phyloP scores from a whole-genome alignment of 2,888 invertebrate genomes.

The Scaeva pyrastri region DNA sequence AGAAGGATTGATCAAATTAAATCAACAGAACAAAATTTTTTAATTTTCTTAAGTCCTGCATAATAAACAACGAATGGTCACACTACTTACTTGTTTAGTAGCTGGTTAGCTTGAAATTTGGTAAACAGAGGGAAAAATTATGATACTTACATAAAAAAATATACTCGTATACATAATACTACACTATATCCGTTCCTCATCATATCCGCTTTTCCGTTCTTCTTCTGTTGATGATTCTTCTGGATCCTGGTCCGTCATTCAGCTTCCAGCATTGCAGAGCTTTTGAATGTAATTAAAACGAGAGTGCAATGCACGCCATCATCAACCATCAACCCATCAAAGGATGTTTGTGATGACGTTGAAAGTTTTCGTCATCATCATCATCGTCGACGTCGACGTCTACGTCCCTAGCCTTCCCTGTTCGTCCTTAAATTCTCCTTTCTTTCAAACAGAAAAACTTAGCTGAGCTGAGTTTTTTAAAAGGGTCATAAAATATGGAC shows the following conservation, averaged over 20 bases:
- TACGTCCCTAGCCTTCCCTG: too few relatives aligned
- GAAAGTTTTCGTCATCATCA: conserved; percentile 7
- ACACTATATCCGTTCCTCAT: not conserved
- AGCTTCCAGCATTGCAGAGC: conserved; percentile 52
- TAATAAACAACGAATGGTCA: not conserved
- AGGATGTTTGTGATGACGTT: conserved; percentile 28
- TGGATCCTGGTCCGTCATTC: conserved; percentile 69
- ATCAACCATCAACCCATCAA: conserved; percentile 11
- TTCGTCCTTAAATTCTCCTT: conserved; percentile 17
- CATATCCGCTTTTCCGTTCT: conserved; percentile 38
- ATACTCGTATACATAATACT: not conserved
- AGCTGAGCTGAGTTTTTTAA: too few relatives aligned
- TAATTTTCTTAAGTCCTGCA: not conserved
- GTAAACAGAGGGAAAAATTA: conserved; percentile 32
- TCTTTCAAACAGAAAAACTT: not conserved
- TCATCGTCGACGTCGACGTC: too few relatives aligned
- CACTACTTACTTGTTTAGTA: conserved; percentile 13
- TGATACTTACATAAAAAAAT: conserved; percentile 2
- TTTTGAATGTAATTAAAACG: conserved; percentile 73
- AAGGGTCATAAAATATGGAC: conserved; percentile 56
- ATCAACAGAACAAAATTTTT: too few relatives aligned
- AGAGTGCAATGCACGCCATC: conserved; percentile 72
- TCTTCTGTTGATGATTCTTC: conserved; percentile 40
- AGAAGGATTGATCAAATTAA: too few relatives aligned
- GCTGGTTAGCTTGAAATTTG: conserved; percentile 2